Base-by-base conservation (phyloP, 2,888 invertebrate species). In the Spilarctia lutea region DNA sequence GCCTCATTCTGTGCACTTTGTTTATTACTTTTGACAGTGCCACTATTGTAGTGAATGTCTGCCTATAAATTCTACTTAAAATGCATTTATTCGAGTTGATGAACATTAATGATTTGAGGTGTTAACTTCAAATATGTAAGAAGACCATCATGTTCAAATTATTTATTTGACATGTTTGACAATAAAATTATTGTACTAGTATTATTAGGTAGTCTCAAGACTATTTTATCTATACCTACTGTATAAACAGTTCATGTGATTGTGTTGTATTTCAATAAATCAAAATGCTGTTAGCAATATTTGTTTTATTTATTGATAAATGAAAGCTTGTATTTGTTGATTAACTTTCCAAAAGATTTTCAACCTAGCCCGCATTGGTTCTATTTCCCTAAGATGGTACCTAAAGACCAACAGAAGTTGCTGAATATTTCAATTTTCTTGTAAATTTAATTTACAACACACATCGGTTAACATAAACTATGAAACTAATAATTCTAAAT, bases 201-300 rank as follows among this genome's bases (percentile, higher is more conserved):
- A 94, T 94, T 91, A 91, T 91, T 93, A 93, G 91, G 89, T 91
- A 91, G 92, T 90, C 87, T 87, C 89, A 90, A 90, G 89, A 91
- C 91, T 92, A 90, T 87, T 90, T 89, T 91, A 89, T 88, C 87
- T 90, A 87, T 91, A 91, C 83, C 81, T 91, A 89, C 90, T 91
- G 89, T 91, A 88, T 91, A 90, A 90, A 91, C 89, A 82, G 88
- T 91, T 92, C 88, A 91, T 91, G 92, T 94, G 91, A 93, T 94
- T 94, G 93, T 94, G 94, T 94, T 94, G 92, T 94, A 94, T 90
- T 93, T 91, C 89, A 94, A 92, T 94, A 94, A 94, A 94, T 86
- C 89, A 90, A 92, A 92, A 91, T 88, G 89, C 91, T 93, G 94
- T 93, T 94, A 68, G 81, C 79, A 83, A 68, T 79, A 78, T 78